Evolutionary conservation across 2,888 invertebrate genomes (phyloP).

Genomic region (Epinotia demarniana): DNA sequence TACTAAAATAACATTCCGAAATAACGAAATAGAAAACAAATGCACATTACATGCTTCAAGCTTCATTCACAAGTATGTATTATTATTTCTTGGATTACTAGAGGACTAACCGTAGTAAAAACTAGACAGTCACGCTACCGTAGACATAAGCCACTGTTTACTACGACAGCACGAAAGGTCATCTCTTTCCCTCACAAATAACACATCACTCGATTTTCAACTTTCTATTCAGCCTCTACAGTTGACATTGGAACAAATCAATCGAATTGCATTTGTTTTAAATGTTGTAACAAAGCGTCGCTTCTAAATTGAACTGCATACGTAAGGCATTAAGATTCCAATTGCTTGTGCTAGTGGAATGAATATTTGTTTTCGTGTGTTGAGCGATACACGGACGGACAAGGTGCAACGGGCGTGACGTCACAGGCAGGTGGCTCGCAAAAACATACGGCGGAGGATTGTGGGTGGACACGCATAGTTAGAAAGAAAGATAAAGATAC

Average conservation of each 20-base stretch:
- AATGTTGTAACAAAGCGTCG: not conserved
- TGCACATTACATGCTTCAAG: not conserved
- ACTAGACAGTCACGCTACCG: conserved; percentile 13
- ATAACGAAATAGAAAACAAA: no score
- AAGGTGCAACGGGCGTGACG: conserved; percentile 57
- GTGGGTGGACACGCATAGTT: not conserved
- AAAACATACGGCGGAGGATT: conserved; percentile 9
- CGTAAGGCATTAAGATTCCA: not conserved
- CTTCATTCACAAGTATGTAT: not conserved
- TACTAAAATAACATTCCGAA: no score
- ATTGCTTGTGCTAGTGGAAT: not conserved
- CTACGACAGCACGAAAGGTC: conserved; percentile 51
- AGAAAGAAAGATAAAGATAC: not conserved
- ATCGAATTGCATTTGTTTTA: not conserved
- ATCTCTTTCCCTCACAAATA: conserved; percentile 51
- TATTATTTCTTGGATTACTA: not conserved
- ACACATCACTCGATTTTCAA: not conserved
- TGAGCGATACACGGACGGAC: conserved; percentile 39
- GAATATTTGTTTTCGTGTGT: not conserved
- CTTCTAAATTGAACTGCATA: not conserved
- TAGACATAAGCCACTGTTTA: conserved; percentile 41
- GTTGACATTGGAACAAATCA: not conserved
- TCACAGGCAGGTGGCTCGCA: conserved; percentile 48
- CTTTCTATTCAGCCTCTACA: not conserved
- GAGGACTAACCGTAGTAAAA: conserved; percentile 9